Evolutionary conservation across 2,888 invertebrate genomes (phyloP).

Genomic region (Brenthis hecate): DNA sequence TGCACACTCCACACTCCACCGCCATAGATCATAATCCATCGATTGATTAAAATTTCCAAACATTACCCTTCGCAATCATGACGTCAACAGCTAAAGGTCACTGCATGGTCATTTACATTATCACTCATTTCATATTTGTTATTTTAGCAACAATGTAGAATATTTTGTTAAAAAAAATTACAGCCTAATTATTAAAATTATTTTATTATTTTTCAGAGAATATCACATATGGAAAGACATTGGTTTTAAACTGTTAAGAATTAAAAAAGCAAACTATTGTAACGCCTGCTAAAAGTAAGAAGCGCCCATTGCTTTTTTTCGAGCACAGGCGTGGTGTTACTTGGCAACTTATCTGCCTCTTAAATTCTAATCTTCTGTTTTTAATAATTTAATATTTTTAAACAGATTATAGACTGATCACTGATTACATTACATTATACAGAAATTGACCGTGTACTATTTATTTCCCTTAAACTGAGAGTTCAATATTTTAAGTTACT

Average conservation of each 20-base stretch:
- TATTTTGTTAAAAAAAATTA: too few species aligned
- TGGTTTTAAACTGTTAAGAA: too few species aligned
- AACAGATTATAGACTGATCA: too few species aligned
- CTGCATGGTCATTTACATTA: conserved; percentile 8
- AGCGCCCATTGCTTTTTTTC: conserved; percentile 20
- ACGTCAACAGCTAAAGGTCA: conserved; percentile 27
- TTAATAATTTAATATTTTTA: too few species aligned
- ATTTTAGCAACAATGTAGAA: not conserved
- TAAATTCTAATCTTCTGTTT: not conserved
- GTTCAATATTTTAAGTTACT: too few species aligned
- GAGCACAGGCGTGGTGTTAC: conserved; percentile 15
- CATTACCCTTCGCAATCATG: conserved; percentile 24
- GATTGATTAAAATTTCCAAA: conserved; percentile 30
- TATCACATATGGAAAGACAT: too few species aligned
- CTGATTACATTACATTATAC: too few species aligned
- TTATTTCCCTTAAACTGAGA: too few species aligned
- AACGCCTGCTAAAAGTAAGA: conserved; percentile 19
- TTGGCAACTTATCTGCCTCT: conserved; percentile 10
- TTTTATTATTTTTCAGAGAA: too few species aligned
- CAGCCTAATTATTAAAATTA: too few species aligned
- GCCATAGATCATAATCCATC: conserved; percentile 43
- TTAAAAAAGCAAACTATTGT: not conserved
- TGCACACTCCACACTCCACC: conserved; percentile 33
- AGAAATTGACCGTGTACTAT: too few species aligned
- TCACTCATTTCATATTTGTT: conserved; percentile 1